Conservation (phyloP, 2,888 invertebrate species). For the Resseliella maxima region DNA sequence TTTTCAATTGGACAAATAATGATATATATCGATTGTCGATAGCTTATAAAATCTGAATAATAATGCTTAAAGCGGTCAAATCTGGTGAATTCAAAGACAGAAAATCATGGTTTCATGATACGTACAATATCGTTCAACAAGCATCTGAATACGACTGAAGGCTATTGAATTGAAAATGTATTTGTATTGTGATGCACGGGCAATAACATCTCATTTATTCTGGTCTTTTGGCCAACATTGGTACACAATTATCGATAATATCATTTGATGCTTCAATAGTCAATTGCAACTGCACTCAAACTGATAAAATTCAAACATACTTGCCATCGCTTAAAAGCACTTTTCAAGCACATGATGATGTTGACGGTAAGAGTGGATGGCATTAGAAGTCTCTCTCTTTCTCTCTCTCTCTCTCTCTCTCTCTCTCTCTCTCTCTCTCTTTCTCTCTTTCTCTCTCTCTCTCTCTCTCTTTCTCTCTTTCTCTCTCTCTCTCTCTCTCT, state of each 20-base stretch:
- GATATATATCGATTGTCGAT: too few species aligned
- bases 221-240: not conserved
- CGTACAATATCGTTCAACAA: not conserved
- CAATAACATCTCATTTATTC: conserved; percentile 7
- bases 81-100: too few species aligned
- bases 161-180: not conserved
- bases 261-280: not conserved
- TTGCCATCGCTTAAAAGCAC: not conserved
- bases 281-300: conserved; percentile 2
- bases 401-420: too few species aligned
- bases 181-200: not conserved
- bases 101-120: not conserved
- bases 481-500: too few species aligned
- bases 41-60: too few species aligned
- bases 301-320: not conserved
- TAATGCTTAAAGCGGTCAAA: too few species aligned
- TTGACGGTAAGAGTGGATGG: not conserved
- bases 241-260: not conserved
- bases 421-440: too few species aligned
- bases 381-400: conserved; percentile 48
- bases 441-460: too few species aligned
- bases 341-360: not conserved
- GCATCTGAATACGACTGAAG: not conserved
- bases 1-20: too few species aligned
- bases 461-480: too few species aligned